Percentiles rank a stretch among this genome's conserved stretches.
Conservation (phyloP, 1,140 invertebrate genomes). For the Drosophila asahinai region DNA sequence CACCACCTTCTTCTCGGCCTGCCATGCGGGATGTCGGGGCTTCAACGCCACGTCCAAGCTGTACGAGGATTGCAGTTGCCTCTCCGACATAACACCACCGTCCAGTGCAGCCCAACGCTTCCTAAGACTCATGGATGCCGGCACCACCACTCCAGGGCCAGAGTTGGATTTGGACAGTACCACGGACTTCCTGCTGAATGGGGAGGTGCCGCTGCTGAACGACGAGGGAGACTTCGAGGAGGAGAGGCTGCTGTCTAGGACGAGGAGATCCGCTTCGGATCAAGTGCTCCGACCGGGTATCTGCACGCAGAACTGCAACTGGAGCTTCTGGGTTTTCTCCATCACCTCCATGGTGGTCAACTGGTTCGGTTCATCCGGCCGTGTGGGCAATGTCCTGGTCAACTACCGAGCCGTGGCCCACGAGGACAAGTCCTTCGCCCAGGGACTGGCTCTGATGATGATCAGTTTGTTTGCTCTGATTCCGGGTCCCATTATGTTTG, state of each 20-base stretch:
- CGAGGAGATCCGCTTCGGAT: slow-evolving; percentile 41
- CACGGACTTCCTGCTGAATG: not conserved
- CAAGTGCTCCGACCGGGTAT: slow-evolving; percentile 85
- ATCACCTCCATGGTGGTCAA: slow-evolving; percentile 86
- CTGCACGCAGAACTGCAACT: slow-evolving; percentile 86
- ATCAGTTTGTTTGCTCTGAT: slow-evolving; percentile 89
- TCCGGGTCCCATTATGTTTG: slow-evolving; percentile 89
- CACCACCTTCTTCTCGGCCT: slow-evolving; percentile 88
- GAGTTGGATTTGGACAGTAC: slow-evolving; percentile 23
- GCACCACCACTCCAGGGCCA: slow-evolving; percentile 10
- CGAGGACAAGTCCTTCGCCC: slow-evolving; percentile 88
- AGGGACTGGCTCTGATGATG: slow-evolving; percentile 88
- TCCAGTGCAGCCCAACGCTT: slow-evolving; percentile 31
- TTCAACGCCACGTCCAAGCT: slow-evolving; percentile 67
- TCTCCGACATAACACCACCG: slow-evolving; percentile 6
- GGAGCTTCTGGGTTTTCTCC: slow-evolving; percentile 85
- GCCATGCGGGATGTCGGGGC: slow-evolving; percentile 87
- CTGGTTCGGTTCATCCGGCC: slow-evolving; percentile 87
- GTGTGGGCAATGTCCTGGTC: slow-evolving; percentile 88
- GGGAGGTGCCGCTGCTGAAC: slow-evolving; percentile 41
- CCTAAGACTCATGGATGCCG: slow-evolving; percentile 10
- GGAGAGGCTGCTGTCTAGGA: slow-evolving; percentile 22
- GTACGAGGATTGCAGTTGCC: slow-evolving; percentile 58
- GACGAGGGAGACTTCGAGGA: slow-evolving; percentile 45
- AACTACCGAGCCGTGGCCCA: slow-evolving; percentile 87